Conservation (phyloP, 2,113 vertebrate genomes). For the Vidua chalybeata region DNA sequence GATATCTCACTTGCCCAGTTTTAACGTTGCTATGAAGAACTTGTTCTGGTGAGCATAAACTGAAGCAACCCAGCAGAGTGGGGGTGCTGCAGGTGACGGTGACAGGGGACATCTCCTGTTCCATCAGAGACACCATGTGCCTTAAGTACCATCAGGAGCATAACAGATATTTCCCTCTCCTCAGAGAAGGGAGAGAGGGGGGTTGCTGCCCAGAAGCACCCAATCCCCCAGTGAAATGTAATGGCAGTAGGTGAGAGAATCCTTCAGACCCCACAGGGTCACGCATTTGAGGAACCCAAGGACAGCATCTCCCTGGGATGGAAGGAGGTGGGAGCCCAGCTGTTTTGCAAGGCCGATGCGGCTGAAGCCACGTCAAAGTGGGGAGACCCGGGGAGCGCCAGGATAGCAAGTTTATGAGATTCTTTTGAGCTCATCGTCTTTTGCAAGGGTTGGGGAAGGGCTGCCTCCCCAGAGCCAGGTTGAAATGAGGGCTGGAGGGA, state of each 20-base stretch:
- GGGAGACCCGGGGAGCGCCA: fast-evolving
- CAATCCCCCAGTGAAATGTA: neutral
- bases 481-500: constrained; percentile 35
- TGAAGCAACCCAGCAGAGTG: neutral
- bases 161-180: neutral
- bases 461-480: neutral
- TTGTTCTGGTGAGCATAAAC: neutral
- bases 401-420: neutral
- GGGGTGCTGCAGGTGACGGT: fast-evolving
- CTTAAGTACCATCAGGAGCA: neutral
- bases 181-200: neutral
- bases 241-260: neutral
- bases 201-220: neutral
- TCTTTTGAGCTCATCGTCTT: constrained; percentile 16
- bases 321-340: neutral
- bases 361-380: fast-evolving
- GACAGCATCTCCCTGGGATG: neutral
- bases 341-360: fast-evolving
- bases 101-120: neutral
- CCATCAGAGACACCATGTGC: neutral
- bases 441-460: neutral
- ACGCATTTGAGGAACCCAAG: neutral
- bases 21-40: neutral
- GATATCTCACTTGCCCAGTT: neutral
- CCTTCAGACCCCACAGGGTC: neutral